Percentiles rank a stretch among this genome's conserved stretches.
Conservation (phyloP, 2,113 vertebrate species). For the Spea bombifrons region DNA sequence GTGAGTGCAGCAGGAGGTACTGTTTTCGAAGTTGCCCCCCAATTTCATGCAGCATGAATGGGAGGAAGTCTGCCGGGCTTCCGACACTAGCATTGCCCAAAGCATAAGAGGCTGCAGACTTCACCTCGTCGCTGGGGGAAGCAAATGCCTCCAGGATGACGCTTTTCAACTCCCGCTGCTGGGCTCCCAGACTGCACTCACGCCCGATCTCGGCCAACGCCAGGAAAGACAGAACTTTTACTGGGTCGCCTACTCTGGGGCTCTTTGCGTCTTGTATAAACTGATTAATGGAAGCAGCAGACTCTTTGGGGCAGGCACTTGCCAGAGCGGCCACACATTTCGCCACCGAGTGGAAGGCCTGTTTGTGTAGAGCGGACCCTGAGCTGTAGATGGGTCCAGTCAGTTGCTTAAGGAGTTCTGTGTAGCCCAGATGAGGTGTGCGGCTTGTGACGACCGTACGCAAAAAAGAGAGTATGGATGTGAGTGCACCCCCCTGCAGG, state of each 20-base stretch:
- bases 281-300: constrained; percentile 62
- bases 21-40: constrained; percentile 78
- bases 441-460: constrained; percentile 74
- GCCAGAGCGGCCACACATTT: constrained; percentile 83
- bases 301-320: constrained; percentile 76
- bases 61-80: constrained; percentile 80
- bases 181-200: constrained; percentile 70
- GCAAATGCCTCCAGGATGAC: constrained; percentile 84
- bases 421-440: constrained; percentile 64
- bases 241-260: constrained; percentile 65
- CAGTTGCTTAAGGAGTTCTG: constrained; percentile 75
- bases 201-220: constrained; percentile 86
- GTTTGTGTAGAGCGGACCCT: constrained; percentile 66
- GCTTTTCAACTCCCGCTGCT: constrained; percentile 80
- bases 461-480: constrained; percentile 75
- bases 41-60: constrained; percentile 85
- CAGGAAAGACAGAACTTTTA: constrained; percentile 81
- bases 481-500: constrained; percentile 78
- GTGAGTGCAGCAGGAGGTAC: constrained; percentile 86
- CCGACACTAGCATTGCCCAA: constrained; percentile 82
- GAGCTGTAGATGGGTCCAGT: constrained; percentile 67
- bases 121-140: constrained; percentile 84
- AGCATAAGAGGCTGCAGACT: constrained; percentile 80
- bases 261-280: constrained; percentile 81
- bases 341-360: constrained; percentile 77